phyloP scores from a whole-genome alignment of 2,113 vertebrate species.

The Mionectes macconnelli region DNA sequence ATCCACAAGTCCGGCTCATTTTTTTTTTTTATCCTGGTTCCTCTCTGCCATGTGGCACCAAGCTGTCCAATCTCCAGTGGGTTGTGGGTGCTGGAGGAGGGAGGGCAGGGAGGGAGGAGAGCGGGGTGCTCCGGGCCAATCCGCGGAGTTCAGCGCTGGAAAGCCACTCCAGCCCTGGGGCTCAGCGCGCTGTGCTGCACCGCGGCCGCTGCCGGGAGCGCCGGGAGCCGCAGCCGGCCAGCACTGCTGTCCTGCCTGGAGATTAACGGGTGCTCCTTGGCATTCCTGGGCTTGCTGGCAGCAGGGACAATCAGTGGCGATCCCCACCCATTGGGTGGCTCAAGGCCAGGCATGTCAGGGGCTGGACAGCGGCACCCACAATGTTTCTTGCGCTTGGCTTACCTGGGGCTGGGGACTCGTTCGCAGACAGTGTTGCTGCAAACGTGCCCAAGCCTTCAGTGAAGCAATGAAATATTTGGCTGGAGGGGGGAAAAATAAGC shows the following conservation, averaged over 20 bases:
- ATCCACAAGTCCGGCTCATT: background rate
- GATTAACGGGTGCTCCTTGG: background rate
- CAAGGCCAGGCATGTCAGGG: background rate
- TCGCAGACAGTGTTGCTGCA: background rate
- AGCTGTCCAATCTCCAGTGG: constrained; percentile 57
- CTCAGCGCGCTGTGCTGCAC: background rate
- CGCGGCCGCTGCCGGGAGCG: background rate
- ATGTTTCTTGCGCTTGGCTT: fast-evolving
- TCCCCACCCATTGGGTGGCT: background rate
- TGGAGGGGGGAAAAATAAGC: background rate
- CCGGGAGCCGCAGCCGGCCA: background rate
- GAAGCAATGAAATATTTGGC: background rate
- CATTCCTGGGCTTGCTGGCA: background rate
- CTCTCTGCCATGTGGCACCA: constrained; percentile 47
- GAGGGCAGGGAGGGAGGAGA: constrained; percentile 42
- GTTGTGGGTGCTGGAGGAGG: constrained; percentile 24
- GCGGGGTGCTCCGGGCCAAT: constrained; percentile 57
- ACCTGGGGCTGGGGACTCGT: no score
- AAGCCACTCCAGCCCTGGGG: background rate
- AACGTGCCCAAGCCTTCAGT: background rate
- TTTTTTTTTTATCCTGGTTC: constrained; percentile 44
- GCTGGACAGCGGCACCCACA: fast-evolving
- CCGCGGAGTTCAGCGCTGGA: background rate
- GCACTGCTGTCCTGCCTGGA: background rate
- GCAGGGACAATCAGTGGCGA: fast-evolving